Conservation (phyloP, 2,797 vertebrate species). For the Chelon auratus region DNA sequence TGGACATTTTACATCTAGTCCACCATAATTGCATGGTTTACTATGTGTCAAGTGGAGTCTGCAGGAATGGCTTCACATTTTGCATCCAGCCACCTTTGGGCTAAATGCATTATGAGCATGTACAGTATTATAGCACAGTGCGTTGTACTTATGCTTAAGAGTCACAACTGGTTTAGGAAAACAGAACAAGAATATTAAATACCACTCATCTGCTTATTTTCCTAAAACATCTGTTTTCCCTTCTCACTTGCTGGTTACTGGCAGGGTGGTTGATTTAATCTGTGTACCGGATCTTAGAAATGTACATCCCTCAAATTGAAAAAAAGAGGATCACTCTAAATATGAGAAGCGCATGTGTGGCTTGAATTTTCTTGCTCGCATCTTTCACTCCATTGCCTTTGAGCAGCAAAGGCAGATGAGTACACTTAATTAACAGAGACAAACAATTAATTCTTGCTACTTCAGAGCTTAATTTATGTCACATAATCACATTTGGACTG, state of each 20-base stretch:
- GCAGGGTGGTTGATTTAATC: neutral
- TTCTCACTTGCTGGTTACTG: neutral
- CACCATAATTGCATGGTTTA: too few relatives aligned
- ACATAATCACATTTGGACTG: constrained; percentile 24
- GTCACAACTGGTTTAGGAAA: neutral
- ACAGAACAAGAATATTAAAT: neutral
- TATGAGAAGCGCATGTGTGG: neutral
- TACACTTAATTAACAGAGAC: neutral
- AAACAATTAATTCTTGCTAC: constrained; percentile 23
- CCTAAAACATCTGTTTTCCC: neutral
- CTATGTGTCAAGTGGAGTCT: too few relatives aligned
- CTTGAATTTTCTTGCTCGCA: neutral
- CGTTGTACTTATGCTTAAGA: neutral
- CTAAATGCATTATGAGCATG: neutral
- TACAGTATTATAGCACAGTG: neutral
- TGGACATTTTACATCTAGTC: neutral
- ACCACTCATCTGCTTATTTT: neutral
- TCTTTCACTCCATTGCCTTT: neutral
- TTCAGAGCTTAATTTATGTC: constrained; percentile 10
- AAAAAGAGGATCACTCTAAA: neutral
- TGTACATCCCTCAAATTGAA: neutral
- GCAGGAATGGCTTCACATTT: neutral
- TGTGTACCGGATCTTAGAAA: constrained; percentile 5
- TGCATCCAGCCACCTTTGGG: neutral
- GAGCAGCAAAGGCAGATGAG: neutral